Conservation (phyloP, 2,113 vertebrate genomes). For the Lagopus leucura region DNA sequence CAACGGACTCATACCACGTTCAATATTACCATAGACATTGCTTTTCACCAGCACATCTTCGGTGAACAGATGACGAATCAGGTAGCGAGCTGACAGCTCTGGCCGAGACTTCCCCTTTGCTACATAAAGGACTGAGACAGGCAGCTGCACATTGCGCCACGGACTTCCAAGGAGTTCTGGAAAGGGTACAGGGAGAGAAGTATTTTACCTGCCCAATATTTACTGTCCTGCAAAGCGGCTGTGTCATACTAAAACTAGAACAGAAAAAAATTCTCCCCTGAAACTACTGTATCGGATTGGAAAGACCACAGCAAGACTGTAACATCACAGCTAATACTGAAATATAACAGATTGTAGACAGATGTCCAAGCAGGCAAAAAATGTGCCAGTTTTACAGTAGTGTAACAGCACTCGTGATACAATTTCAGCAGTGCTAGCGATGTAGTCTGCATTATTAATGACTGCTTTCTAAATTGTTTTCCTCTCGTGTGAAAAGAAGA, state of each 20-base stretch:
- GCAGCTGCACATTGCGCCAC: constrained; percentile 72
- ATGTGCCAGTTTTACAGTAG: not conserved
- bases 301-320: not conserved
- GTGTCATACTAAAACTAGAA: not conserved
- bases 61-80: constrained; percentile 81
- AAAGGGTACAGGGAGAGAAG: not conserved
- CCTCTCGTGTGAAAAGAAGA: not conserved
- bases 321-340: not conserved
- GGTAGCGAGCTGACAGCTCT: constrained; percentile 77
- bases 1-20: constrained; percentile 72
- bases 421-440: not conserved
- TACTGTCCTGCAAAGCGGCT: not conserved
- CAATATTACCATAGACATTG: constrained; percentile 75
- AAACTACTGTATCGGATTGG: not conserved
- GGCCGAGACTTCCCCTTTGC: constrained; percentile 75
- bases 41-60: constrained; percentile 80
- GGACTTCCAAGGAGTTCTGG: constrained; percentile 79
- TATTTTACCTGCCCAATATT: not conserved
- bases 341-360: not conserved
- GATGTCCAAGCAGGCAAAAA: not conserved
- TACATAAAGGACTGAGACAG: constrained; percentile 65
- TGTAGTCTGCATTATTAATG: not conserved
- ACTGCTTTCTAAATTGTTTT: not conserved
- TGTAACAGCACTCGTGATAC: not conserved
- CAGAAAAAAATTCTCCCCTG: not conserved